phyloP scores from a whole-genome alignment of 2,888 invertebrate genomes.

The Tromatobia lineatoria region DNA sequence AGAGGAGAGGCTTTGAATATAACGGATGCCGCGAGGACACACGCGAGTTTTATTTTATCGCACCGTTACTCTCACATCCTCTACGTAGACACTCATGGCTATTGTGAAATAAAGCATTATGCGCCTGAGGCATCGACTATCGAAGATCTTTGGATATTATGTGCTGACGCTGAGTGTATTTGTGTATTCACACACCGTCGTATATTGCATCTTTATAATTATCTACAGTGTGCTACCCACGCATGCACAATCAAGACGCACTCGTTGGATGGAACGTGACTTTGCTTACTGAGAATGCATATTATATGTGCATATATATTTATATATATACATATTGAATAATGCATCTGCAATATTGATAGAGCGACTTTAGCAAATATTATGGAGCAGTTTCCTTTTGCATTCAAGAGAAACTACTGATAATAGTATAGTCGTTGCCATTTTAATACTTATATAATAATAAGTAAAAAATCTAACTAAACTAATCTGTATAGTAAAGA shows the following conservation, averaged over 20 bases:
- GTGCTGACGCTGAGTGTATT: slow-evolving; percentile 1
- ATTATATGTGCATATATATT: too few relatives aligned
- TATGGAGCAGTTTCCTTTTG: not conserved
- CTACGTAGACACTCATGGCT: not conserved
- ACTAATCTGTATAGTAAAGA: too few relatives aligned
- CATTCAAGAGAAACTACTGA: not conserved
- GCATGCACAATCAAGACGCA: slow-evolving; percentile 2
- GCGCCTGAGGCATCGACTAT: slow-evolving; percentile 26
- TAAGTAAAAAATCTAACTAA: too few relatives aligned
- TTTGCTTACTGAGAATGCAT: slow-evolving; percentile 25
- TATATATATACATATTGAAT: slow-evolving; percentile 6
- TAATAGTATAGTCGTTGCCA: too few relatives aligned
- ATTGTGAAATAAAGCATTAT: slow-evolving; percentile 61
- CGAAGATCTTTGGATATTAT: slow-evolving; percentile 19
- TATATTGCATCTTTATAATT: slow-evolving; percentile 50
- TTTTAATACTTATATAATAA: too few relatives aligned
- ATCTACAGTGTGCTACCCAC: slow-evolving; percentile 47
- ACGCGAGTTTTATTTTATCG: slow-evolving; percentile 46
- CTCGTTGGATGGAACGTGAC: slow-evolving; percentile 33
- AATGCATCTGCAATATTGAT: not conserved
- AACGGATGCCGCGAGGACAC: slow-evolving; percentile 52
- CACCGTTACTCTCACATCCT: slow-evolving; percentile 36
- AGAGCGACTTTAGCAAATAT: not conserved
- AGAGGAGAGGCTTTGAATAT: slow-evolving; percentile 36
- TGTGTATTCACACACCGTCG: not conserved